Percentiles rank a stretch among this genome's conserved stretches.
These are phyloP conservation scores for Pyrgus malvae DNA, from an alignment of 2,888 invertebrate genomes.

Conservation along the genomic window DNA sequence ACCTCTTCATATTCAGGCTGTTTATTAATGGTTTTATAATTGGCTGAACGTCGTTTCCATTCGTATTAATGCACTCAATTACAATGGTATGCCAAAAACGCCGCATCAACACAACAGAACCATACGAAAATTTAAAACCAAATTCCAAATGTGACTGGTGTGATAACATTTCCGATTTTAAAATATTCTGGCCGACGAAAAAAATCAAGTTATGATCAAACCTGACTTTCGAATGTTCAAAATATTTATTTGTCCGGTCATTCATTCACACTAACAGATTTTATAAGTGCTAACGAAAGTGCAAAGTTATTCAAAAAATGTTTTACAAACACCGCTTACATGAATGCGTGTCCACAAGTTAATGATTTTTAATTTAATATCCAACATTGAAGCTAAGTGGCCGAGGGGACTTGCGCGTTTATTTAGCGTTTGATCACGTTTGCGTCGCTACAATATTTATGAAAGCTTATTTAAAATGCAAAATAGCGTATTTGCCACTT, in stretches of 20 bases:
- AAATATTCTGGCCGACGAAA: not conserved
- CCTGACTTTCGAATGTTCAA: not conserved
- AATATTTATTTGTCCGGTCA: not conserved
- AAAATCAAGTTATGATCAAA: not conserved
- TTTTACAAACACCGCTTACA: slow-evolving; percentile 3
- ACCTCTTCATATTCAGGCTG: slow-evolving; percentile 16
- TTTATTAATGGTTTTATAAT: slow-evolving; percentile 73
- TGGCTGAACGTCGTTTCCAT: slow-evolving; percentile 58
- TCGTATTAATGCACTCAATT: slow-evolving; percentile 55
- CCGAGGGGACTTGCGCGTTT: slow-evolving; percentile 8
- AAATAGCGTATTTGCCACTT: slow-evolving; percentile 14
- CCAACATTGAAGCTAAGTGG: slow-evolving; percentile 1
- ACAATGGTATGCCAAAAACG: slow-evolving; percentile 36
- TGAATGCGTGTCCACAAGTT: slow-evolving; percentile 11
- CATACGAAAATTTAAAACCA: not conserved
- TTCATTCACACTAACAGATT: not conserved
- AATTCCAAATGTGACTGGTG: not conserved
- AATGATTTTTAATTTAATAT: slow-evolving; percentile 7
- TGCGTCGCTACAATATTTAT: slow-evolving; percentile 17
- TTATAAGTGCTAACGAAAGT: not conserved
- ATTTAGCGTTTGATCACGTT: slow-evolving; percentile 21
- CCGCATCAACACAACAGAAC: slow-evolving; percentile 33
- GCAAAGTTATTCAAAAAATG: not conserved
- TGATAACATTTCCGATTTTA: not conserved
- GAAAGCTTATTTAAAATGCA: slow-evolving; percentile 25